phyloP scores from a whole-genome alignment of 2,888 invertebrate genomes.

The Liodrosophila aerea region DNA sequence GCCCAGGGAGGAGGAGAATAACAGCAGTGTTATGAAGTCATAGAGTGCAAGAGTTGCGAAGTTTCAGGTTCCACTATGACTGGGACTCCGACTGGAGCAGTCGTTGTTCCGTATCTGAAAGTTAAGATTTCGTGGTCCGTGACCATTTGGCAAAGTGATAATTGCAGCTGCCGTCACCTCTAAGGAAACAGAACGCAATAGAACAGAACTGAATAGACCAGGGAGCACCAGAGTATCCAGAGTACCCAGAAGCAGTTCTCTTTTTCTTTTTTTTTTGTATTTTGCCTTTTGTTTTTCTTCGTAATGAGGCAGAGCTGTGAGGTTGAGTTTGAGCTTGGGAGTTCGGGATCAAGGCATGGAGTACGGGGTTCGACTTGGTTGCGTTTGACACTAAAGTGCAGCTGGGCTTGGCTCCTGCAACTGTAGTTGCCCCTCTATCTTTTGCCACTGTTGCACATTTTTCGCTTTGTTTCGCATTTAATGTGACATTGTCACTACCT shows the following conservation, averaged over 20 bases:
- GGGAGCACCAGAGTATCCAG: slow-evolving; percentile 1
- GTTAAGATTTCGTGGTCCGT: slow-evolving; percentile 79
- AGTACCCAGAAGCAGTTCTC: slow-evolving; percentile 37
- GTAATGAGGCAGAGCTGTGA: slow-evolving; percentile 61
- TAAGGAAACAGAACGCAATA: too few relatives aligned
- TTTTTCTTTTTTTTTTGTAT: background rate
- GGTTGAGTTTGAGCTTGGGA: slow-evolving; percentile 25
- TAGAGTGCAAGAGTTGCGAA: slow-evolving; percentile 33
- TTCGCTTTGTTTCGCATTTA: slow-evolving; percentile 67
- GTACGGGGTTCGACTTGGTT: slow-evolving; percentile 36
- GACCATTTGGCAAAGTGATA: slow-evolving; percentile 80
- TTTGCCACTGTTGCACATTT: slow-evolving; percentile 69
- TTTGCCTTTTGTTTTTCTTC: slow-evolving; percentile 10
- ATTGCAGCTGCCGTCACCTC: slow-evolving; percentile 57
- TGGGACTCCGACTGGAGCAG: slow-evolving; percentile 16
- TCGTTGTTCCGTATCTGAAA: slow-evolving; percentile 56
- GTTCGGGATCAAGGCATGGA: slow-evolving; percentile 2
- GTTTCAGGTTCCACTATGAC: slow-evolving; percentile 21
- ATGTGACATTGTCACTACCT: slow-evolving; percentile 72
- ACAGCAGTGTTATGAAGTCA: slow-evolving; percentile 61
- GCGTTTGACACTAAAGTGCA: slow-evolving; percentile 68
- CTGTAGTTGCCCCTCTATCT: slow-evolving; percentile 6
- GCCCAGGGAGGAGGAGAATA: background rate
- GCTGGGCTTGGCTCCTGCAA: slow-evolving; percentile 64
- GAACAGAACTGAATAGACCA: too few relatives aligned